Base-by-base conservation (phyloP, 2,888 invertebrate genomes). In the Tanypteryx hageni region DNA sequence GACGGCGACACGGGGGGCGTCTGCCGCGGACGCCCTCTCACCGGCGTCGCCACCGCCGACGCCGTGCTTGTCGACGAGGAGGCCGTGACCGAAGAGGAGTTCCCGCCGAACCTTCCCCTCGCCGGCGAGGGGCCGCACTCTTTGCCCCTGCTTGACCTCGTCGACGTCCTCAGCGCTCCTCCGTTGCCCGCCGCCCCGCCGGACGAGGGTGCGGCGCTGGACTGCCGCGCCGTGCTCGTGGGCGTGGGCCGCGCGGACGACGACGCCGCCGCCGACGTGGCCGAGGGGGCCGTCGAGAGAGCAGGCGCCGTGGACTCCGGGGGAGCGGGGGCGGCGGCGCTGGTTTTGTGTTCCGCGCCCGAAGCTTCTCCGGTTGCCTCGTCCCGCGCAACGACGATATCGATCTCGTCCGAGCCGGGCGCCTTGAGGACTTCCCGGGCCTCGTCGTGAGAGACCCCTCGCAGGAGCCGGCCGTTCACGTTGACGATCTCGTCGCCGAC, bases 401-500 rank as follows among this genome's bases (percentile, higher is more conserved):
- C 94, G 44, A 94, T 94, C 92, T 94, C 94, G 83, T 93, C 93
- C 22, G 76, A 27, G 16, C 92, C 92, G 11, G 84, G 85, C 16
- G 92, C 64, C 85, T 81, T 76, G 58, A 95, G 93, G 57, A 94
- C 93, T 61, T 93, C 93, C 92, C 94, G 93, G 2, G 94, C 94
- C 92, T 94, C 94, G 86, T 94, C 94, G 76, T 94, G 94, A 22
- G 94, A 94, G 76, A 95, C 94, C 9, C 95, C 95, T 8, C 95
- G 94, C 64, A 96, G 94, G 18, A 95, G 94, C 64, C 94, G 94
- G 7, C 95, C 95, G 93, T 96, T 96, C 92, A 95, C 95, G 92
- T 95, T 95, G 44, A 96, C 94, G 11, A 96, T 94, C 92, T 95
- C 95, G 93, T 96, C 96, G 13, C 95, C 95, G 27, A 95, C 94